phyloP scores from a whole-genome alignment of 2,113 vertebrate species.

The Ellobius talpinus region DNA sequence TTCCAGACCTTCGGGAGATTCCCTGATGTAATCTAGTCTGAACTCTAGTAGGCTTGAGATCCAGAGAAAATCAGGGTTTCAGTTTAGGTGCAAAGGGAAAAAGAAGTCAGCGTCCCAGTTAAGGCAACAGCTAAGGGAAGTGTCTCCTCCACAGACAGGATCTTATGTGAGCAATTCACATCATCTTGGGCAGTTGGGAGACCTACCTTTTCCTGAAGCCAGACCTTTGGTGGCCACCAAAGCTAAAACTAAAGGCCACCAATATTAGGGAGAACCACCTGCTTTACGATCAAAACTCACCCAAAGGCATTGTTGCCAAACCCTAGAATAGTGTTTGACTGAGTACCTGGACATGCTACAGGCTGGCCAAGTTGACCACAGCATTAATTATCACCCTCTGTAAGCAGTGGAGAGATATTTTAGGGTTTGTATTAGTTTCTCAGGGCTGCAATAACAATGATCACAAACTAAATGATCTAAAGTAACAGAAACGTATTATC shows the following conservation, averaged over 20 bases:
- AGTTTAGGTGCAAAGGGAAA: not conserved
- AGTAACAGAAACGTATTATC: not conserved
- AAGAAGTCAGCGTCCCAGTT: not conserved
- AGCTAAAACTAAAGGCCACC: not conserved
- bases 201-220: not conserved
- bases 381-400: not conserved
- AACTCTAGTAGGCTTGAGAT: not conserved
- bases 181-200: not conserved
- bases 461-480: not conserved
- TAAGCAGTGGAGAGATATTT: not conserved
- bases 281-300: not conserved
- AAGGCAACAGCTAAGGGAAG: not conserved
- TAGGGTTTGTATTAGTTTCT: not conserved
- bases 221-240: not conserved
- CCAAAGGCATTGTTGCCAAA: not conserved
- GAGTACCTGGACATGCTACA: not conserved
- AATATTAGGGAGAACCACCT: not conserved
- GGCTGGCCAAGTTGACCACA: not conserved
- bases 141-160: not conserved
- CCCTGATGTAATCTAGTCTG: not conserved
- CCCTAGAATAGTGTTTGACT: not conserved
- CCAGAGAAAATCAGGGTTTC: not conserved
- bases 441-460: not conserved
- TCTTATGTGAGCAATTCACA: not conserved
- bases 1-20: not conserved